Percentiles rank a stretch among this genome's conserved stretches.
These are phyloP conservation scores for Saccopteryx leptura DNA, from an alignment of 2,113 vertebrate genomes.

Conservation along the genomic window DNA sequence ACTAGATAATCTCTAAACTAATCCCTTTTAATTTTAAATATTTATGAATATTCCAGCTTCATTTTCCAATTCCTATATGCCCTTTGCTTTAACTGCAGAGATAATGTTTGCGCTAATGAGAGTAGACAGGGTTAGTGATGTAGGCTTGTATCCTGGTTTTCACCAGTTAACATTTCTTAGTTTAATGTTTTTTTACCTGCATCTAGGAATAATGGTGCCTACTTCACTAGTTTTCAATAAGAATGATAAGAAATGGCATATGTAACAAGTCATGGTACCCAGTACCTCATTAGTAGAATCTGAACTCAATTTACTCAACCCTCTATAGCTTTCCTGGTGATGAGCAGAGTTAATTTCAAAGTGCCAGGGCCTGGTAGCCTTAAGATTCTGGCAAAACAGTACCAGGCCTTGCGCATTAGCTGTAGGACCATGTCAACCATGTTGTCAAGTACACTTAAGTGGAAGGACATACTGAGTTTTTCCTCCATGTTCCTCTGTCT, in stretches of 20 bases:
- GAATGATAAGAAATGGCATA: background rate
- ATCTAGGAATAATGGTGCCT: background rate
- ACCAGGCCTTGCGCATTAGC: background rate
- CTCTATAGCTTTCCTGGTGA: constrained; percentile 10
- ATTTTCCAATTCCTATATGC: background rate
- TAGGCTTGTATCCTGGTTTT: background rate
- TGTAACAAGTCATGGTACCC: constrained; percentile 15
- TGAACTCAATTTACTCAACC: background rate
- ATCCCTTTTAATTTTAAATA: constrained; percentile 2
- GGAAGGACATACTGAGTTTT: background rate
- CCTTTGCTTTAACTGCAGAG: background rate
- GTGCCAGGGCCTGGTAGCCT: background rate
- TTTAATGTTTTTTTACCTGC: constrained; percentile 4
- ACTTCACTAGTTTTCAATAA: background rate
- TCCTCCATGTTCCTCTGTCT: background rate
- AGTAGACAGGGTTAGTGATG: background rate
- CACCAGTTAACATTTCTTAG: background rate
- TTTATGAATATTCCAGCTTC: background rate
- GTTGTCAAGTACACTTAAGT: background rate
- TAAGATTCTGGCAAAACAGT: constrained; percentile 22
- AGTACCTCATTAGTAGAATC: background rate
- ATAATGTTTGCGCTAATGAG: background rate
- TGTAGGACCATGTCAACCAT: background rate
- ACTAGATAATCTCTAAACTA: constrained; percentile 34
- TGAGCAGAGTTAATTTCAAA: background rate